These are phyloP conservation scores for Rhabdomys pumilio DNA, from an alignment of 2,797 vertebrate genomes.

Conservation along the genomic window DNA sequence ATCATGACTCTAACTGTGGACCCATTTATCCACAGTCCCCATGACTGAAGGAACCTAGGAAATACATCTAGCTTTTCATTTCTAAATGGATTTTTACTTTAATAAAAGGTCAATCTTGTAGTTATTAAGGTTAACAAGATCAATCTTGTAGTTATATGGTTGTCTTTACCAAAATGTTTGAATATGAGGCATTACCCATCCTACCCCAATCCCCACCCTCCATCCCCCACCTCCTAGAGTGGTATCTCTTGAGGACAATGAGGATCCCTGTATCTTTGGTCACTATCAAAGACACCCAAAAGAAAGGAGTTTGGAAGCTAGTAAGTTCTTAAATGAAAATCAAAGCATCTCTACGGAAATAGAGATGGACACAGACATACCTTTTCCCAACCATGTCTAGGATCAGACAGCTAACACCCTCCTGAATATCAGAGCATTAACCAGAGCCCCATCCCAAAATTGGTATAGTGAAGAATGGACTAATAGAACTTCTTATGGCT, in stretches of 20 bases:
- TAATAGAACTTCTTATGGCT: background rate
- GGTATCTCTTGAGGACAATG: background rate
- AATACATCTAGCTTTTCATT: background rate
- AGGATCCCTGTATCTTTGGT: slow-evolving; percentile 60
- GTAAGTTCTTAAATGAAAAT: background rate
- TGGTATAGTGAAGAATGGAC: background rate
- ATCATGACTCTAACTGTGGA: accelerated
- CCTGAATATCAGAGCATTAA: background rate
- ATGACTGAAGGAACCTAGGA: background rate
- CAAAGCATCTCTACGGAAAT: slow-evolving; percentile 20
- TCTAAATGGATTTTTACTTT: background rate
- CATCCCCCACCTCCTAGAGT: background rate
- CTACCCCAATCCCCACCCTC: too few relatives aligned
- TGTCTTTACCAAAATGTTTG: background rate
- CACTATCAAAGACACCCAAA: background rate
- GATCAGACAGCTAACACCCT: background rate
- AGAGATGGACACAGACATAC: background rate
- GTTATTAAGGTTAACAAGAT: background rate
- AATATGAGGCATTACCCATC: background rate
- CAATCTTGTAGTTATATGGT: background rate
- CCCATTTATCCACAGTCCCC: background rate
- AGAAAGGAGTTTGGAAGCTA: background rate
- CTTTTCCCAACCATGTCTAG: background rate
- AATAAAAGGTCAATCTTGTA: slow-evolving; percentile 20
- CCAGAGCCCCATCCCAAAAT: background rate